Conservation (phyloP, 2,797 vertebrate genomes). For the Sphenodon punctatus region DNA sequence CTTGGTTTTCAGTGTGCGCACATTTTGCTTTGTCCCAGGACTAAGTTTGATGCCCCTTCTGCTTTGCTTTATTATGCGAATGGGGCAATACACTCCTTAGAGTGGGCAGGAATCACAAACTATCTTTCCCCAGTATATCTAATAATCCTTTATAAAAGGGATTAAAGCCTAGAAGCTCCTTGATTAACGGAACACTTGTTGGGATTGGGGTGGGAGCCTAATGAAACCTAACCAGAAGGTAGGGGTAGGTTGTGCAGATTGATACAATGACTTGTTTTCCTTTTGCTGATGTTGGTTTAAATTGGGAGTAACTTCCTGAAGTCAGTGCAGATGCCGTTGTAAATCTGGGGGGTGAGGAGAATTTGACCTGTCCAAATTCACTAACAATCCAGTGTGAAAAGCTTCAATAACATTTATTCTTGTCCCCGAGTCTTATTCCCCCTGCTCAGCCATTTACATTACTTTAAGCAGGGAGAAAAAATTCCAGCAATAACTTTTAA, state of each 20-base stretch:
- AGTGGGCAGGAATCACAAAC: not conserved
- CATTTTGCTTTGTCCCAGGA: conserved; percentile 43
- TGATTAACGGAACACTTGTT: too few species aligned
- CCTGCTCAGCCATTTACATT: not conserved
- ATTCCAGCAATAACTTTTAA: not conserved
- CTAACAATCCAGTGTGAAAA: not conserved
- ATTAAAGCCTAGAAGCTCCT: too few species aligned
- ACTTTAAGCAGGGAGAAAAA: not conserved
- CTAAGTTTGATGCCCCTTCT: conserved; percentile 50
- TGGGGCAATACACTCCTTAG: not conserved
- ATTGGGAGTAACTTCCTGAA: not conserved
- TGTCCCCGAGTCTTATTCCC: not conserved
- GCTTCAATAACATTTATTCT: not conserved
- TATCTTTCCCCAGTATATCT: not conserved
- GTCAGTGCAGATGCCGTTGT: not conserved
- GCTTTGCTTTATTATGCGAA: not conserved
- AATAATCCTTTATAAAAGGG: not conserved
- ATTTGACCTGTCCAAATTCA: not conserved
- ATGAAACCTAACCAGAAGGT: too few species aligned
- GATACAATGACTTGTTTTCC: not conserved
- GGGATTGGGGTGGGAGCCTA: too few species aligned
- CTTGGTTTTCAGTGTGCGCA: conserved; percentile 1
- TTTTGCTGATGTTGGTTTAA: not conserved
- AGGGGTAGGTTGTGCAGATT: too few species aligned
- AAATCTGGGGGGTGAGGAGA: not conserved